These are phyloP conservation scores for Triplophysa siluroides DNA, from an alignment of 2,113 vertebrate genomes.

Conservation along the genomic window DNA sequence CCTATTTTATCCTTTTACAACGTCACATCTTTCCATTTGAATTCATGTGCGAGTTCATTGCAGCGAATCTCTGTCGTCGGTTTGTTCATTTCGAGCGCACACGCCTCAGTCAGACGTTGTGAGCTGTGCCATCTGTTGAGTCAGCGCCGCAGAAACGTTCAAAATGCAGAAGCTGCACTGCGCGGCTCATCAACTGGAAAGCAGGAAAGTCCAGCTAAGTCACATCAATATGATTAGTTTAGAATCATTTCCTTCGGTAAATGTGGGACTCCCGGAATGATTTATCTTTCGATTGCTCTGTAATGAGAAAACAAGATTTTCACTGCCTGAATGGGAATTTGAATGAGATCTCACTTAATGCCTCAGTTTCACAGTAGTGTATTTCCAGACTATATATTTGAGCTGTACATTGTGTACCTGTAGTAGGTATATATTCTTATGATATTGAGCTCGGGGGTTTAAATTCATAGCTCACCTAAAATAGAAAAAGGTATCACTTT, in stretches of 20 bases:
- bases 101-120: slow-evolving; percentile 58
- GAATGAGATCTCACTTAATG: slow-evolving; percentile 10
- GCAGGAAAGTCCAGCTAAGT: not conserved
- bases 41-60: slow-evolving; percentile 21
- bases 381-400: not conserved
- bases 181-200: slow-evolving; percentile 7
- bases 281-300: slow-evolving; percentile 18
- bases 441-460: no score
- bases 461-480: no score
- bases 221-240: slow-evolving; percentile 32
- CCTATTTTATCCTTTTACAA: slow-evolving; percentile 16
- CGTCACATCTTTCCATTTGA: slow-evolving; percentile 3
- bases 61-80: slow-evolving; percentile 48
- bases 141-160: slow-evolving; percentile 52
- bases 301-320: slow-evolving; percentile 31
- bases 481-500: no score
- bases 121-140: slow-evolving; percentile 64
- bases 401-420: not conserved
- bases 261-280: slow-evolving; percentile 12
- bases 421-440: not conserved
- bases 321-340: slow-evolving; percentile 14
- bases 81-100: slow-evolving; percentile 60
- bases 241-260: slow-evolving; percentile 30
- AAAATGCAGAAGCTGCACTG: slow-evolving; percentile 32
- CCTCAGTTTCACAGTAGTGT: not conserved